phyloP scores from a whole-genome alignment of 2,113 vertebrate genomes.

The Excalfactoria chinensis region DNA sequence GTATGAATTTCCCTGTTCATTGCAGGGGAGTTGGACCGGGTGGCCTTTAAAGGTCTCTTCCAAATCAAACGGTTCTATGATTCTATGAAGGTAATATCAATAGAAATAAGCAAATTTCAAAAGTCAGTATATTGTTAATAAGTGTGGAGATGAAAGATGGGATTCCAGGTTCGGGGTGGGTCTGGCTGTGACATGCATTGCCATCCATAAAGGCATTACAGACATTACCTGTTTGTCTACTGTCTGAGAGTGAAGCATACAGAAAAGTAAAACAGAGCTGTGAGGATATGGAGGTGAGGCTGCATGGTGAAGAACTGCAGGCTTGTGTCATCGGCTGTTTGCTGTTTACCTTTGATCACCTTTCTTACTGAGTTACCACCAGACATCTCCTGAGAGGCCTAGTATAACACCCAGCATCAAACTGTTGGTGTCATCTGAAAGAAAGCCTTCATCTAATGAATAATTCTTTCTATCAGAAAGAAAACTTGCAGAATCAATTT shows the following conservation, averaged over 20 bases:
- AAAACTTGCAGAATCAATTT: conserved; percentile 1
- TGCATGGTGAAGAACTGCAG: not conserved
- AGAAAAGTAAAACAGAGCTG: not conserved
- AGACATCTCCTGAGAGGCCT: not conserved
- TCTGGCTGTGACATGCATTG: not conserved
- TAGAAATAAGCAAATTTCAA: not conserved
- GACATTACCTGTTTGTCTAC: not conserved
- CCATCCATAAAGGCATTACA: fast-evolving
- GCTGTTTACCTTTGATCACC: conserved; percentile 12
- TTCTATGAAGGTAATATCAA: not conserved
- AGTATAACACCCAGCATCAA: not conserved
- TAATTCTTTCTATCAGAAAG: conserved; percentile 12
- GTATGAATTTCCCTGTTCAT: not conserved
- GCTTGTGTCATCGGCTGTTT: conserved; percentile 6
- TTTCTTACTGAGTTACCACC: not conserved
- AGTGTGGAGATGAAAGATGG: not conserved
- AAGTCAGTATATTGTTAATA: not conserved
- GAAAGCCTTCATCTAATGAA: not conserved
- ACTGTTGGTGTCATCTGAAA: not conserved
- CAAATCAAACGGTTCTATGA: too few relatives aligned
- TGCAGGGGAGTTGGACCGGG: too few relatives aligned
- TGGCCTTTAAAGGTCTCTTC: too few relatives aligned
- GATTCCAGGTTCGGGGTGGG: not conserved
- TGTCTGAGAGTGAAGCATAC: not conserved
- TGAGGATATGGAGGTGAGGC: not conserved